These are phyloP conservation scores for Regulus satrapa DNA, from an alignment of 2,113 vertebrate species.

Conservation along the genomic window DNA sequence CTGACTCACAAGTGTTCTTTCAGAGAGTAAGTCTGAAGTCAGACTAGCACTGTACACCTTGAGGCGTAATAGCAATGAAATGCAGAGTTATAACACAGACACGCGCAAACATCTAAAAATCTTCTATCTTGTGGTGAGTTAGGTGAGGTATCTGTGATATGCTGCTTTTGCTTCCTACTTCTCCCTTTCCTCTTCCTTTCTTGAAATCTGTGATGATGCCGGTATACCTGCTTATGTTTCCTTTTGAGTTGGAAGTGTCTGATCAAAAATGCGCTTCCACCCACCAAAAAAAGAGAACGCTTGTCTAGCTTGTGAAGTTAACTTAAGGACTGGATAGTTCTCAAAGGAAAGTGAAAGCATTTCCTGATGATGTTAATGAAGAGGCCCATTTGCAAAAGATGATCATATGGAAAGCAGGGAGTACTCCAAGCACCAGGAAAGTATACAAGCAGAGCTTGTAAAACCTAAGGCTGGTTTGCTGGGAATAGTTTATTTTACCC, in stretches of 20 bases:
- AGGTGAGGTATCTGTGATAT: neutral
- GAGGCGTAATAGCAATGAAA: neutral
- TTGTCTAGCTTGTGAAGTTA: neutral
- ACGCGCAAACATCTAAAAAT: neutral
- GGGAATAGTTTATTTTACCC: neutral
- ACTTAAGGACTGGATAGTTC: neutral
- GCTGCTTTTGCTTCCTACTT: neutral
- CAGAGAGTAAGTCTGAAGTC: neutral
- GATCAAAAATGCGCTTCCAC: neutral
- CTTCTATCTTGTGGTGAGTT: neutral
- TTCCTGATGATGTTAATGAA: neutral
- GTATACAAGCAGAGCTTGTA: neutral
- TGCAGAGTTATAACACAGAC: neutral
- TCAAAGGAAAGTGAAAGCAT: neutral
- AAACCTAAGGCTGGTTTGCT: neutral
- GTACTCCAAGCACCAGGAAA: neutral
- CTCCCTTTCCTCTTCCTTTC: accelerated
- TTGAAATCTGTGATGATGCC: neutral
- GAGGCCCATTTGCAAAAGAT: neutral
- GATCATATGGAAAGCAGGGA: neutral
- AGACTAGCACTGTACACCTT: accelerated
- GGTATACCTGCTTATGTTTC: neutral
- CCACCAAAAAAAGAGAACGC: neutral
- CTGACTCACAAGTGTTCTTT: accelerated
- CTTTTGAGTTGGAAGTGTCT: neutral